Evolutionary conservation across 2,113 vertebrate species (phyloP).

Genomic region (Pica pica): DNA sequence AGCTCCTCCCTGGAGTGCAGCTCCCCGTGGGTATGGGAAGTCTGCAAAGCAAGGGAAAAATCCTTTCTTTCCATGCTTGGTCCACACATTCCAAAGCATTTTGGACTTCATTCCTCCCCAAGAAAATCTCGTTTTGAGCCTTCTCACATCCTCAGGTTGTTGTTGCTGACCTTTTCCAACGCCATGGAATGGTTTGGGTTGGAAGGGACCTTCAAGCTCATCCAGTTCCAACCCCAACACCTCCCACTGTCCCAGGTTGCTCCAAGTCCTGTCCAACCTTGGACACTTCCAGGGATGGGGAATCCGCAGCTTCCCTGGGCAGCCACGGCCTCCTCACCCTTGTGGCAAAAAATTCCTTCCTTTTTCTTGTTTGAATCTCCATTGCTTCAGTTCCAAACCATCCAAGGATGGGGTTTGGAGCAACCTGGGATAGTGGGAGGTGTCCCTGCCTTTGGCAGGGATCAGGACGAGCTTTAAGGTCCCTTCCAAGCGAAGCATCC

Average conservation of each 20-base stretch:
- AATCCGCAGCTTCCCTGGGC: background rate
- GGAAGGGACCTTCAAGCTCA: background rate
- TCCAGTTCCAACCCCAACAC: background rate
- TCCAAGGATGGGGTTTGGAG: background rate
- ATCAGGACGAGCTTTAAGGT: background rate
- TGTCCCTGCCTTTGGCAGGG: background rate
- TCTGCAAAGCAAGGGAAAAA: background rate
- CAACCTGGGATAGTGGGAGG: background rate
- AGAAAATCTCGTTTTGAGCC: background rate
- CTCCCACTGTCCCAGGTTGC: accelerated
- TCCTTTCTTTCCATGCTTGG: background rate
- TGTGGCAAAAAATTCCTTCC: accelerated
- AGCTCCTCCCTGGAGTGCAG: background rate
- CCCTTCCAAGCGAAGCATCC: background rate
- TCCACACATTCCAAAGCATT: background rate
- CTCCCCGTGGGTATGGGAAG: accelerated
- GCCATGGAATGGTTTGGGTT: background rate
- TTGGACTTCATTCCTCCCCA: background rate
- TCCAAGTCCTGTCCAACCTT: background rate
- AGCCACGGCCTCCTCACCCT: background rate
- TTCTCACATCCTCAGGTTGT: background rate
- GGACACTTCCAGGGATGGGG: background rate
- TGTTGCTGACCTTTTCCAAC: background rate
- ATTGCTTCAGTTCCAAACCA: background rate
- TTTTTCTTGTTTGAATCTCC: background rate